A percentile compares a stretch with the other conserved stretches of the same genome.
phyloP scores from a whole-genome alignment of 2,888 invertebrate species.

The Microdon myrmicae region DNA sequence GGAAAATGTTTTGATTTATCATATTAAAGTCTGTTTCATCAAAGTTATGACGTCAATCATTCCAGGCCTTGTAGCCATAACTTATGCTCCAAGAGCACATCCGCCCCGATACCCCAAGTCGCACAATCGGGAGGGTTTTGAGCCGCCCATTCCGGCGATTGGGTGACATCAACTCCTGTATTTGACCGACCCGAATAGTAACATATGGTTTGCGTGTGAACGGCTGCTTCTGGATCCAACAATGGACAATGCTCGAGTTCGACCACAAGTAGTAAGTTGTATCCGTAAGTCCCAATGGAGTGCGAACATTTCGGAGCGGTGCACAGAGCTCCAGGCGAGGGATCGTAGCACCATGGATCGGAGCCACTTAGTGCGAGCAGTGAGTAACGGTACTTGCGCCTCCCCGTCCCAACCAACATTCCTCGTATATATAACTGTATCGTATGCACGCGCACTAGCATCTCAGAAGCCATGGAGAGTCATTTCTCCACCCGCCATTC shows the following conservation, averaged over 20 bases:
- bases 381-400: not conserved
- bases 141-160: no score
- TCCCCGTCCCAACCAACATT: not conserved
- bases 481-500: not conserved
- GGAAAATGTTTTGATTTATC: no score
- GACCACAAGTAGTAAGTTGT: conserved; percentile 7
- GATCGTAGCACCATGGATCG: conserved; percentile 3
- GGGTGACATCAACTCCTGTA: no score
- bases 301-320: conserved; percentile 12
- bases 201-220: conserved; percentile 17
- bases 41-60: no score
- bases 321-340: conserved; percentile 17
- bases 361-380: conserved; percentile 20
- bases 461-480: conserved; percentile 21
- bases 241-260: conserved; percentile 15
- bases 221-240: conserved; percentile 16
- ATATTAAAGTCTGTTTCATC: no score
- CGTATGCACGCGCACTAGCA: conserved; percentile 17
- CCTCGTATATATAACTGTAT: conserved; percentile 3
- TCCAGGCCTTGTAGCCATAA: no score
- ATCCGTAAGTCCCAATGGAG: conserved; percentile 4
- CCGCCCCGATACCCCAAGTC: no score
- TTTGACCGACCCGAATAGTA: conserved; percentile 14
- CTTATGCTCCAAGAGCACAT: no score
- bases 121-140: no score